phyloP scores from a whole-genome alignment of 2,888 invertebrate genomes.

The Molanna angustata region DNA sequence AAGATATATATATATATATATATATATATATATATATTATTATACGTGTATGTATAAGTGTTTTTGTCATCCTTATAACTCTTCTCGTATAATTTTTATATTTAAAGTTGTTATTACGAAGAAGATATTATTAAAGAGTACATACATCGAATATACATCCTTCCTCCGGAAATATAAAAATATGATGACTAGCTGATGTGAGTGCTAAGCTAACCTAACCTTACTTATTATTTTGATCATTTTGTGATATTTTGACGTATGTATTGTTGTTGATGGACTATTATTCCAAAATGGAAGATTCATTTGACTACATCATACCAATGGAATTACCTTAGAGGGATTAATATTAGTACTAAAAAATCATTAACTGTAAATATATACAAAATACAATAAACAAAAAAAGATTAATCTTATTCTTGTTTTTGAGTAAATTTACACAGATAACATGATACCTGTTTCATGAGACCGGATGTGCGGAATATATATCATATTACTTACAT shows the following conservation, averaged over 20 bases:
- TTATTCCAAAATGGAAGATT: constrained; percentile 55
- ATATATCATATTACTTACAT: too few relatives aligned
- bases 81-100: too few relatives aligned
- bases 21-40: too few relatives aligned
- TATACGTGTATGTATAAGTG: too few relatives aligned
- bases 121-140: too few relatives aligned
- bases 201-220: constrained; percentile 61
- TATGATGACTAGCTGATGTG: constrained; percentile 46
- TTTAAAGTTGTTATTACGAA: too few relatives aligned
- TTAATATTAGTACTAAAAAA: constrained; percentile 41
- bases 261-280: constrained; percentile 48
- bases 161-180: constrained; percentile 53
- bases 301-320: constrained; percentile 36
- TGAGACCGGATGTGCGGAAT: too few relatives aligned
- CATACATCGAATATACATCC: constrained; percentile 59
- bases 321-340: constrained; percentile 40
- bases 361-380: constrained; percentile 60
- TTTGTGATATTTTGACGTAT: constrained; percentile 62
- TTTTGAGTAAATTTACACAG: constrained; percentile 28
- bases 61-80: too few relatives aligned
- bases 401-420: constrained; percentile 29
- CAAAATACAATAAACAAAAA: constrained; percentile 51
- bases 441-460: constrained; percentile 17
- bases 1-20: too few relatives aligned
- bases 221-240: constrained; percentile 42